These are phyloP conservation scores for Pachyrhynchus sulphureomaculatus DNA, from an alignment of 1,140 invertebrate genomes.

Conservation along the genomic window DNA sequence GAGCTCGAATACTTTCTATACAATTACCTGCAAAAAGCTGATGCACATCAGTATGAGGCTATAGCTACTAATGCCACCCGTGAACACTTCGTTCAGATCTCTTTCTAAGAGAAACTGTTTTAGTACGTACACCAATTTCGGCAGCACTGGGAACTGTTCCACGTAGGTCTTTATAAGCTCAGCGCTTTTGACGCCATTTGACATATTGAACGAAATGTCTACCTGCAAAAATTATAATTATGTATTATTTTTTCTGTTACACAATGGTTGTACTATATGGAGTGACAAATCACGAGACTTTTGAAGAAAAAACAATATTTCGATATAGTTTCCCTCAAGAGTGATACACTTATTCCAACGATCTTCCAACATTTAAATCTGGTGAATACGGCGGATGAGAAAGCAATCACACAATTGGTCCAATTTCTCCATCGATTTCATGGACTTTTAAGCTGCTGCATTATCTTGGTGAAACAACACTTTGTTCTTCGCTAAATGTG, in stretches of 20 bases:
- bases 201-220: slow-evolving; percentile 99
- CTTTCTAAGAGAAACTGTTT: slow-evolving; percentile 97
- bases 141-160: slow-evolving; percentile 76
- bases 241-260: too few relatives aligned
- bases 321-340: too few relatives aligned
- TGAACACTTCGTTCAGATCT: slow-evolving; percentile 98
- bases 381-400: too few relatives aligned
- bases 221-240: slow-evolving; percentile 54
- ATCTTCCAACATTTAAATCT: too few relatives aligned
- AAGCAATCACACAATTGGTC: too few relatives aligned
- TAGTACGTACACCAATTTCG: slow-evolving; percentile 92
- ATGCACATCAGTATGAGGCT: slow-evolving; percentile 98
- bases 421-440: too few relatives aligned
- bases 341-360: too few relatives aligned
- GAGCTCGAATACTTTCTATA: slow-evolving; percentile 55
- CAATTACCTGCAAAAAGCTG: slow-evolving; percentile 83
- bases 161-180: slow-evolving; percentile 82
- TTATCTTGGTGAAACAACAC: too few relatives aligned
- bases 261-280: not conserved
- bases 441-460: too few relatives aligned
- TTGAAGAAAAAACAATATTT: too few relatives aligned
- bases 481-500: too few relatives aligned
- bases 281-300: not conserved
- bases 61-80: slow-evolving; percentile 98
- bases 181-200: slow-evolving; percentile 91